Evolutionary conservation across 2,113 vertebrate genomes (phyloP).

Genomic region (Ophiodon elongatus): DNA sequence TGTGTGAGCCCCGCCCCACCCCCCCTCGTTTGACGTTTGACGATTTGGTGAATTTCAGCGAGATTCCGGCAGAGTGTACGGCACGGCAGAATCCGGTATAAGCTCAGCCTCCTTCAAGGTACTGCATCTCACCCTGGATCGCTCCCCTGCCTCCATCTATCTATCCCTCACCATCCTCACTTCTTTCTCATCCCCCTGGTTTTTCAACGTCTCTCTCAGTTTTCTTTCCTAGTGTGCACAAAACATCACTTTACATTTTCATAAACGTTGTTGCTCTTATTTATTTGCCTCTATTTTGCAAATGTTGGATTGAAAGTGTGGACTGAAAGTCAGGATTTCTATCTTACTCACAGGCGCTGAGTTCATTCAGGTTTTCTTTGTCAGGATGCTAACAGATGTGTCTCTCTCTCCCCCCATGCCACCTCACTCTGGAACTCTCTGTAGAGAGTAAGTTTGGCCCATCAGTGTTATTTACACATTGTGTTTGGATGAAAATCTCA

Average conservation of each 20-base stretch:
- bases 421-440: conserved; percentile 92
- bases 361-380: conserved; percentile 15
- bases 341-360: conserved; percentile 3
- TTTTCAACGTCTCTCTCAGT: conserved; percentile 21
- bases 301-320: conserved; percentile 22
- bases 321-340: background rate
- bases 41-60: conserved; percentile 88
- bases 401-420: conserved; percentile 90
- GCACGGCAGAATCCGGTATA: conserved; percentile 89
- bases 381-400: conserved; percentile 79
- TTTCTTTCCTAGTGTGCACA: conserved; percentile 31
- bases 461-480: conserved; percentile 29
- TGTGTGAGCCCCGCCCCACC: conserved; percentile 67
- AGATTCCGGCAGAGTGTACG: conserved; percentile 86
- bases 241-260: background rate
- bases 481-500: conserved; percentile 83
- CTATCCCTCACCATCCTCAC: conserved; percentile 43
- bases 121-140: conserved; percentile 77
- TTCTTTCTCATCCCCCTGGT: conserved; percentile 28
- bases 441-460: conserved; percentile 99
- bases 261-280: background rate
- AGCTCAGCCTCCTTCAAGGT: conserved; percentile 90
- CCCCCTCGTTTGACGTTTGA: conserved; percentile 76
- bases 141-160: conserved; percentile 45
- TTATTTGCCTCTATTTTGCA: conserved; percentile 4